These are phyloP conservation scores for Pseudorasbora parva DNA, from an alignment of 2,113 vertebrate genomes.

Conservation along the genomic window DNA sequence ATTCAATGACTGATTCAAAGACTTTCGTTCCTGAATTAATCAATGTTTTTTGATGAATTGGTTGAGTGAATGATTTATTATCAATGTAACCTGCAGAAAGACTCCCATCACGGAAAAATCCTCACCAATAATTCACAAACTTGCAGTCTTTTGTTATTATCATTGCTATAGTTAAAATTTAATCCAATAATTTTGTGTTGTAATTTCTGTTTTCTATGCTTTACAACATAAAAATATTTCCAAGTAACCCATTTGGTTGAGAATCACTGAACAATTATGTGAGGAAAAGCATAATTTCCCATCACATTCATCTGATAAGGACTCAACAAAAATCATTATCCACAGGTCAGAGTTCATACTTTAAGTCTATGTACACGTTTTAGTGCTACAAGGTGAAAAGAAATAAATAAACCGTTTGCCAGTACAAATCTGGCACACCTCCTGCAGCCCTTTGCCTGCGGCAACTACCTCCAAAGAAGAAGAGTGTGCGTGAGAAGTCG, in stretches of 20 bases:
- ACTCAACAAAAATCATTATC: background rate
- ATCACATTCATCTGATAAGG: background rate
- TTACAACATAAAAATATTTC: background rate
- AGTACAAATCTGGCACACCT: constrained; percentile 38
- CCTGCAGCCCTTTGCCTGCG: background rate
- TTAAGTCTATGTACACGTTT: background rate
- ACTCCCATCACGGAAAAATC: background rate
- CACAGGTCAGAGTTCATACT: background rate
- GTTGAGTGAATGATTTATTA: background rate
- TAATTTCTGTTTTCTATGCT: background rate
- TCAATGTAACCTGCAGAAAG: background rate
- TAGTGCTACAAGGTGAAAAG: background rate
- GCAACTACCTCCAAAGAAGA: constrained; percentile 21
- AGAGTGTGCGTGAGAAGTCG: constrained; percentile 37
- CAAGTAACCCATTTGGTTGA: background rate
- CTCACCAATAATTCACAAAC: background rate
- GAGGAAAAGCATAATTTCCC: background rate
- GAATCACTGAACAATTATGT: background rate
- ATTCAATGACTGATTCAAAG: too few species aligned
- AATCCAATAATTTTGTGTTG: background rate
- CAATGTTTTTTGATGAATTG: background rate
- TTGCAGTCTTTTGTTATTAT: background rate
- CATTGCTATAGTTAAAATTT: background rate
- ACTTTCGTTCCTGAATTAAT: background rate
- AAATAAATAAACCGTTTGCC: constrained; percentile 12